Percentiles rank a stretch among this genome's conserved stretches.
phyloP scores from a whole-genome alignment of 1,140 invertebrate species.

The Drosophila chauvacae region DNA sequence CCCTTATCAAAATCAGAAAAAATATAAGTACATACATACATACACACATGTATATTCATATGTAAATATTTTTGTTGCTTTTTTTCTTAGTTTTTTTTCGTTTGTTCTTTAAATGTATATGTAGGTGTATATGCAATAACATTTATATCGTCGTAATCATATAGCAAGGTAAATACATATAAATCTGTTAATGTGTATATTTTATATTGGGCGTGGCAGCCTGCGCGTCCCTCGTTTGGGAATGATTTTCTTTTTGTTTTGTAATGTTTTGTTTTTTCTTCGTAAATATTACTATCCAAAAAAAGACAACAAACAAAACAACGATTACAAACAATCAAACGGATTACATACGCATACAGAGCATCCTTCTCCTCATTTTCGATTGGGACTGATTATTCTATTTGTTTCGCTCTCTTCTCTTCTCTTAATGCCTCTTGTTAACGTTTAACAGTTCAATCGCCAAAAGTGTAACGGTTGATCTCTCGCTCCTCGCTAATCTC shows the following conservation, averaged over 20 bases:
- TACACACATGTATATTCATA: slow-evolving; percentile 42
- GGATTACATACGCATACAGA: slow-evolving; percentile 51
- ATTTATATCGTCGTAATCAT: slow-evolving; percentile 79
- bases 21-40: slow-evolving; percentile 42
- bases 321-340: slow-evolving; percentile 57
- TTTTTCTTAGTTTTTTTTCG: background rate
- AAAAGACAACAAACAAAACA: slow-evolving; percentile 50
- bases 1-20: slow-evolving; percentile 62
- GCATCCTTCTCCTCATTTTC: slow-evolving; percentile 9
- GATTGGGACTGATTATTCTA: slow-evolving; percentile 9
- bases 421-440: slow-evolving; percentile 29
- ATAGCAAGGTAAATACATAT: slow-evolving; percentile 81
- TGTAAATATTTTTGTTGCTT: slow-evolving; percentile 54
- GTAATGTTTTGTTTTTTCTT: background rate
- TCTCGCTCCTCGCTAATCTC: slow-evolving; percentile 3
- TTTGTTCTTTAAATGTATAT: slow-evolving; percentile 49
- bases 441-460: slow-evolving; percentile 68
- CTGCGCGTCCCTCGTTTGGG: slow-evolving; percentile 15
- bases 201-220: slow-evolving; percentile 46
- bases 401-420: background rate
- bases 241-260: slow-evolving; percentile 23
- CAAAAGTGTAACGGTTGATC: slow-evolving; percentile 59
- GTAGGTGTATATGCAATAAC: slow-evolving; percentile 78
- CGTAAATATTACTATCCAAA: slow-evolving; percentile 52
- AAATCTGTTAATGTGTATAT: slow-evolving; percentile 75